These are phyloP conservation scores for Phenganax subtilis DNA, from an alignment of 92 coral and sea anemone species.

Conservation along the genomic window DNA sequence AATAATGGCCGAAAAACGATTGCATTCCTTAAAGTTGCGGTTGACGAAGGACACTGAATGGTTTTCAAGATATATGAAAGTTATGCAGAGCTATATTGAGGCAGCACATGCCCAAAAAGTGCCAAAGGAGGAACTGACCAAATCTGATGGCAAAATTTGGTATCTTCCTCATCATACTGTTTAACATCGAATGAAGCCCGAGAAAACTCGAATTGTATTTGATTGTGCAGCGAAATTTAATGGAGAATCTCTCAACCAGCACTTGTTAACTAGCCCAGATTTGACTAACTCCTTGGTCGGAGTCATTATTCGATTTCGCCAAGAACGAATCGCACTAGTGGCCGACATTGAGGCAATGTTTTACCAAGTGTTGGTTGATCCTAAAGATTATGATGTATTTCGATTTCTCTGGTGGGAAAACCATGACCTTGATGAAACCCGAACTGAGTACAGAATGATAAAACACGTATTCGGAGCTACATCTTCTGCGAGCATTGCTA, in stretches of 20 bases:
- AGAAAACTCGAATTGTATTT: slow-evolving; percentile 32
- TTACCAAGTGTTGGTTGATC: slow-evolving; percentile 40
- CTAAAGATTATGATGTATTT: slow-evolving; percentile 38
- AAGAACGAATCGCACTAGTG: slow-evolving; percentile 24
- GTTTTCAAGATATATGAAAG: slow-evolving; percentile 37
- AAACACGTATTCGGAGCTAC: slow-evolving; percentile 49
- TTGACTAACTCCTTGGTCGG: slow-evolving; percentile 41
- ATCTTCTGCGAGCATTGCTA: too few species aligned
- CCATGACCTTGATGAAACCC: slow-evolving; percentile 41
- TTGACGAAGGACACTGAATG: slow-evolving; percentile 41
- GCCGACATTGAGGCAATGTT: slow-evolving; percentile 46
- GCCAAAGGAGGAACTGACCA: slow-evolving; percentile 13
- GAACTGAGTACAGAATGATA: slow-evolving; percentile 44
- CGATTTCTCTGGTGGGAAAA: slow-evolving; percentile 50
- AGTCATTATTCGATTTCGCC: slow-evolving; percentile 42
- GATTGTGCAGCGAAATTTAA: slow-evolving; percentile 41
- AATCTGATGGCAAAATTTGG: slow-evolving; percentile 36
- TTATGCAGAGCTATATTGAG: neutral
- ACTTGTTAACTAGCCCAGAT: slow-evolving; percentile 43
- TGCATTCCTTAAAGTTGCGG: slow-evolving; percentile 48
- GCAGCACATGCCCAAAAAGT: neutral
- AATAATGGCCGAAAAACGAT: slow-evolving; percentile 47
- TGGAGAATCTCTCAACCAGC: slow-evolving; percentile 42
- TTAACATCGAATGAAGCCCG: slow-evolving; percentile 32
- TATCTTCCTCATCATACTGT: slow-evolving; percentile 59